These are phyloP conservation scores for Lepidotrigona ventralis DNA, from an alignment of 1,140 invertebrate species.

Conservation along the genomic window DNA sequence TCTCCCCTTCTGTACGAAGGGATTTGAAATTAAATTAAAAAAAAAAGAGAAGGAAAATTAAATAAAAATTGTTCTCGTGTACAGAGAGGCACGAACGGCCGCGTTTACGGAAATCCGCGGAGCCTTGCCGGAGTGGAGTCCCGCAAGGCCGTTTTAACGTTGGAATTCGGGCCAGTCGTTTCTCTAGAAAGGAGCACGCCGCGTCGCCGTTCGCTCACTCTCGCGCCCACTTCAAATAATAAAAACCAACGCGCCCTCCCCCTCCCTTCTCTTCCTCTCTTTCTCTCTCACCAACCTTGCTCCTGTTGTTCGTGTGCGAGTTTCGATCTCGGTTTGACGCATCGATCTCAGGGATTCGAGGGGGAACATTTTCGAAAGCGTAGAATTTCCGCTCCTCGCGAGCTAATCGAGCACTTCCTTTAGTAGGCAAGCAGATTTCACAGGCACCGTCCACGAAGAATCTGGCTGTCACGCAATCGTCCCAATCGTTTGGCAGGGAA, in stretches of 20 bases:
- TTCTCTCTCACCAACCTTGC: too few species aligned
- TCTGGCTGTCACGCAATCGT: too few species aligned
- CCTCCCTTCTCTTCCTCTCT: too few species aligned
- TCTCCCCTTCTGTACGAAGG: too few species aligned
- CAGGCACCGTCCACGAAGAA: too few species aligned
- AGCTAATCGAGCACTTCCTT: too few species aligned
- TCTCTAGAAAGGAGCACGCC: conserved; percentile 70
- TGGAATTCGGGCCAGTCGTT: conserved; percentile 70
- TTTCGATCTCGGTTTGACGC: conserved; percentile 21
- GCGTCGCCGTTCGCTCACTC: conserved; percentile 56
- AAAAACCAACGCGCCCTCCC: conserved; percentile 20
- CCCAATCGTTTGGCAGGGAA: too few species aligned
- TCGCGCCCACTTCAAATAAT: conserved; percentile 26
- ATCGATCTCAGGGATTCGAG: too few species aligned
- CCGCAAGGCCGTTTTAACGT: conserved; percentile 67
- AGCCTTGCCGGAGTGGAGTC: conserved; percentile 60
- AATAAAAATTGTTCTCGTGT: too few species aligned
- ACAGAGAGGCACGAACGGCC: conserved; percentile 10
- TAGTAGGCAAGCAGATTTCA: too few species aligned
- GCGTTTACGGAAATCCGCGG: conserved; percentile 62
- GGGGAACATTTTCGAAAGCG: conserved; percentile 12
- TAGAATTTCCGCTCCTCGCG: too few species aligned
- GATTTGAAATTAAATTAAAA: too few species aligned
- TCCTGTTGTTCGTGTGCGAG: conserved; percentile 20
- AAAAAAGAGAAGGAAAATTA: not conserved